Evolutionary conservation across 2,113 vertebrate species (phyloP), one percentile per base, ranked within the genome.

Genomic region (Azemiops feae): DNA sequence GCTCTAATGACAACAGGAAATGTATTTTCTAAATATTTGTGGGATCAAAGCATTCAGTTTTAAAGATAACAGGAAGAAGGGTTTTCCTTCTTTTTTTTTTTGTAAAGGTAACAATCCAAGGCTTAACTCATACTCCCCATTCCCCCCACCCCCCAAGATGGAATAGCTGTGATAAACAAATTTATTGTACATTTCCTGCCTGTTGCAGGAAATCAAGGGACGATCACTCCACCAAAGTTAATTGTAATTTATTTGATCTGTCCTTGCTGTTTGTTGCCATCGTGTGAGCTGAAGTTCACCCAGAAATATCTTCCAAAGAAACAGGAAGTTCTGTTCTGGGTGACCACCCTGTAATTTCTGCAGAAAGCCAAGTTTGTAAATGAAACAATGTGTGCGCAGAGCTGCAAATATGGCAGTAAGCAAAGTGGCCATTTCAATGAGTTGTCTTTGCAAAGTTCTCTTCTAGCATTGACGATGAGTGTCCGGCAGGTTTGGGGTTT

Each of bases 41-140:
- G 39, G 34, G 60, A 69, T 89, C 69, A 87, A 93, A 94, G 7
- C 92, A 86, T 39, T 91, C 16, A 74, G 27, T 53, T 74, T 87
- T 90, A 94, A 12, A 6, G 91, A 91, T 57, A 3, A 39, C n/a
- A 50, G 47, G 92, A 58, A 30, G 0, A 22, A n/a, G 16, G 30
- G 3, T 16, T 16, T 2, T 2, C 5, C 69, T 6, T 34, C 16
- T 22, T 34, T 8, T 45, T 0, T 0, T 0, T 39, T 54, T 50
- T 8, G 10, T 81, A 94, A 25, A 43, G 60, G 47, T 4, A 88
- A 45, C 7, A 43, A 1, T 4, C 20, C 53, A 18, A 64, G 58
- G 0, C 9, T 89, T 88, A 0, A 0, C 0, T 43, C 18, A 1
- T 4, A 1, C 47, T 90, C 91, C 43, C 39, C 2, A 1, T 4